phyloP scores from a whole-genome alignment of 1,140 invertebrate genomes.

The Venturia canescens region DNA sequence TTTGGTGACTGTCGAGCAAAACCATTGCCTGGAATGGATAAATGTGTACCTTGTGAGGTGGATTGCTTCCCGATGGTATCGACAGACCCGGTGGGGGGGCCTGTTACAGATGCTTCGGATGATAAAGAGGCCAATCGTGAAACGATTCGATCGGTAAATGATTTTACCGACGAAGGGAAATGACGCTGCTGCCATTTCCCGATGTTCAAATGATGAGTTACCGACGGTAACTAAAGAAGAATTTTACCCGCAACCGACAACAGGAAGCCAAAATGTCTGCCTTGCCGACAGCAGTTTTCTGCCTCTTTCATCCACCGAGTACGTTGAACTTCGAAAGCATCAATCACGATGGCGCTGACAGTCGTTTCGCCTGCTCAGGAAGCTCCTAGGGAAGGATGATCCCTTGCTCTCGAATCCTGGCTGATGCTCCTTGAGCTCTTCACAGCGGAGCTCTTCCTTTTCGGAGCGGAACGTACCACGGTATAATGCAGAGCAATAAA shows the following conservation, averaged over 20 bases:
- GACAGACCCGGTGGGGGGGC: background rate
- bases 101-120: background rate
- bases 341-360: conserved; percentile 11
- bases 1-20: no score
- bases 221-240: background rate
- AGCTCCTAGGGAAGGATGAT: background rate
- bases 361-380: background rate
- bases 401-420: background rate
- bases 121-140: background rate
- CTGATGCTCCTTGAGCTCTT: background rate
- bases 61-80: background rate
- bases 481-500: conserved; percentile 36
- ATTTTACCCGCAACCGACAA: background rate
- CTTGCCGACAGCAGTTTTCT: background rate
- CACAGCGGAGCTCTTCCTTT: background rate
- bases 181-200: background rate
- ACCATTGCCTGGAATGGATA: background rate
- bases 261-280: background rate
- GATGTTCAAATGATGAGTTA: background rate
- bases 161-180: background rate
- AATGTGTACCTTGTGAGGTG: background rate
- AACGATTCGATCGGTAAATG: background rate
- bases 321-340: background rate
- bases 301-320: background rate
- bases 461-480: conserved; percentile 10